A percentile compares a stretch with the other conserved stretches of the same genome.
Conservation (phyloP, 2,113 vertebrate genomes). For the Siniperca knerii region DNA sequence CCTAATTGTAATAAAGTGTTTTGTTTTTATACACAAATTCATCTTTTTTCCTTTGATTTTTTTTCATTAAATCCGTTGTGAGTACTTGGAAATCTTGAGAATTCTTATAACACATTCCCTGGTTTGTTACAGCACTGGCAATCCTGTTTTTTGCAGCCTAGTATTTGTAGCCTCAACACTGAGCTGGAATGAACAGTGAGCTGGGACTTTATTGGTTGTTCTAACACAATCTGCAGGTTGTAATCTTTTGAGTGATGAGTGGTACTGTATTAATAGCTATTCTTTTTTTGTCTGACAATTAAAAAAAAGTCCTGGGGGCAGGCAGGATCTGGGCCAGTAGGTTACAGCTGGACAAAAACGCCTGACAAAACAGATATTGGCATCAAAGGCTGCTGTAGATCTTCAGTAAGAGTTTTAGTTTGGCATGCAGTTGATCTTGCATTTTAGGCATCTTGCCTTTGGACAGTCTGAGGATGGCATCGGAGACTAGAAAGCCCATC, state of each 20-base stretch:
- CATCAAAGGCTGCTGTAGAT: background rate
- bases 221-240: background rate
- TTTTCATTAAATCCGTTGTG: conserved; percentile 74
- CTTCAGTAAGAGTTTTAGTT: background rate
- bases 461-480: background rate
- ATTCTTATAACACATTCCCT: conserved; percentile 44
- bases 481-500: conserved; percentile 11
- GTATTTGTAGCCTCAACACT: background rate
- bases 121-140: background rate
- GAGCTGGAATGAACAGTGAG: background rate
- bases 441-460: conserved; percentile 15
- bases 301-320: background rate
- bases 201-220: background rate
- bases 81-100: conserved; percentile 67
- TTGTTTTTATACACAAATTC: conserved; percentile 88
- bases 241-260: background rate
- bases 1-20: conserved; percentile 94
- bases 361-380: background rate
- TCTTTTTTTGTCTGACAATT: background rate
- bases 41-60: conserved; percentile 63
- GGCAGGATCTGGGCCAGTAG: background rate
- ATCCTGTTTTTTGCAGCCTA: background rate
- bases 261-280: background rate
- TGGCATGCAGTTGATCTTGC: background rate
- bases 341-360: background rate